These are phyloP conservation scores for Hydropotes inermis DNA, from an alignment of 2,113 vertebrate genomes.

Conservation along the genomic window DNA sequence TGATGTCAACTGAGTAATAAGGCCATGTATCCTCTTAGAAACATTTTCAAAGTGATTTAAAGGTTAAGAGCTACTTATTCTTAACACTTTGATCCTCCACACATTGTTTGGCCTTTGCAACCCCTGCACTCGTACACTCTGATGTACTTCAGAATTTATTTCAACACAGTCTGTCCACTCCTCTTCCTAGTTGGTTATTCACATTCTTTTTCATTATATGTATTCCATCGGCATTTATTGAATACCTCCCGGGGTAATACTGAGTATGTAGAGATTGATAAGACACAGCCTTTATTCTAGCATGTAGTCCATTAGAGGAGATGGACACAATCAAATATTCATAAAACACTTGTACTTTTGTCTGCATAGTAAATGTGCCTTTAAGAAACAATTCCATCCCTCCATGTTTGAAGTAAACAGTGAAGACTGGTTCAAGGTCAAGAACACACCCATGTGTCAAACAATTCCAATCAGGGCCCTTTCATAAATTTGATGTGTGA, in stretches of 20 bases:
- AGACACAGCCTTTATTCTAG: not conserved
- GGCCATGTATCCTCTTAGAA: not conserved
- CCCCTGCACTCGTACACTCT: no score
- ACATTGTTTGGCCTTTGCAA: no score
- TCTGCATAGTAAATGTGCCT: not conserved
- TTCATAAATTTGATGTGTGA: not conserved
- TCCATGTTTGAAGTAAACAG: not conserved
- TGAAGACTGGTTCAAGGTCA: not conserved
- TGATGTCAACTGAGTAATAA: not conserved
- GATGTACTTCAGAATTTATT: not conserved
- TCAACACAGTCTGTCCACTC: not conserved
- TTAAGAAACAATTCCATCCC: not conserved
- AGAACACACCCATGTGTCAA: not conserved
- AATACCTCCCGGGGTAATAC: not conserved
- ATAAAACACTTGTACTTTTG: not conserved
- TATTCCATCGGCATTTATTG: not conserved
- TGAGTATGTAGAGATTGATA: not conserved
- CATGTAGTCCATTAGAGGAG: not conserved
- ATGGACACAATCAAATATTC: not conserved
- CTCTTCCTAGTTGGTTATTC: not conserved
- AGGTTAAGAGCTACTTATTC: slow-evolving; percentile 31
- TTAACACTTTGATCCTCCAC: not conserved
- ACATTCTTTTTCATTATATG: not conserved
- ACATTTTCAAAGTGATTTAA: slow-evolving; percentile 18
- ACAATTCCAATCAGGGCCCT: not conserved